Base-by-base conservation (phyloP, 2,888 invertebrate species). In the Corythucha ciliata region DNA sequence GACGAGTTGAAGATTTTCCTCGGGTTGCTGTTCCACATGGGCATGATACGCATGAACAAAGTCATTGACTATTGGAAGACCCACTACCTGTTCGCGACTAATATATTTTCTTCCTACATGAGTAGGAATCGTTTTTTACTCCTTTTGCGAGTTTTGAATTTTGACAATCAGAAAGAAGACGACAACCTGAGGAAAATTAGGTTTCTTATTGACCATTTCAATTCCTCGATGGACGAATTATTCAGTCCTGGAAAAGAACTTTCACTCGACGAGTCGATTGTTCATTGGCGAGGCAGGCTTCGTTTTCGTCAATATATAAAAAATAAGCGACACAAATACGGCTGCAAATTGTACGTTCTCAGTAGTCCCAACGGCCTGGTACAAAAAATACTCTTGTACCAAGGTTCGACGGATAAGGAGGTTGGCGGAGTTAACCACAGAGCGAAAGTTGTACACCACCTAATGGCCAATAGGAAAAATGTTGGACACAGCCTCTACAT, bases 401-500 rank as follows among this genome's bases (percentile, higher is more conserved):
- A 14, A 24, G 51, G 42, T 40, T 21, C 29, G 26, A 34, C 50
- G 24, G 25, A 42, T 41, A 14, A 21, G 24, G 41, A 36, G n/a
- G 55, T 53, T 4, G 56, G 54, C 33, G 59, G 59, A 25, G 48
- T 44, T 48, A 61, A 59, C 14, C 63, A 64, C 41, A 39, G 54
- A 36, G 26, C 50, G 36, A 63, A 63, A 44, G 62, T 64, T 8
- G 64, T 66, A 4, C 57, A 63, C 4, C 60, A 63, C 29, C 55
- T 66, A 10, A 55, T 65, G 18, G 60, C 64, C 54, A 62, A 60
- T 21, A 62, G 49, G 55, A 48, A 65, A n/a, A 59, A 62, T 36
- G 49, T 41, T 37, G 65, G 65, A 4, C 65, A 65, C 53, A 32
- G 52, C 47, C 47, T 65, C 1, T 65, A 63, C 37, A 64, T 67